Conservation (phyloP, 2,888 invertebrate species). For the Scaptomyza tumidula region DNA sequence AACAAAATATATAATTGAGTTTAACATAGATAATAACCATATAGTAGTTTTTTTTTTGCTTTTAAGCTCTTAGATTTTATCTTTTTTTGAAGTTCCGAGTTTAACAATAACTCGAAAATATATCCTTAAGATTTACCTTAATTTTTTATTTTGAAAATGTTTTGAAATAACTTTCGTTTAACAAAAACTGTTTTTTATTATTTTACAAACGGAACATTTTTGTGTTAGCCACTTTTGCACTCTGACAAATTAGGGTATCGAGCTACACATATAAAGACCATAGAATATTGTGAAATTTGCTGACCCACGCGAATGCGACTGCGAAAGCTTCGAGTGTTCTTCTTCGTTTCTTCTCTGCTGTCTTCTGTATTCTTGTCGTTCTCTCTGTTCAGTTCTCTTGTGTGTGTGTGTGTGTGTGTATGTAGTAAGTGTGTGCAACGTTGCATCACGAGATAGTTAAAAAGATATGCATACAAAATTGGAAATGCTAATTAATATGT, state of each 20-base stretch:
- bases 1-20: no score
- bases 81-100: no score
- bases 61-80: no score
- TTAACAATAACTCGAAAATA: no score
- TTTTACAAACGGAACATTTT: neutral
- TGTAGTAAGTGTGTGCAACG: conserved; percentile 63
- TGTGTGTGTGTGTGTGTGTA: neutral
- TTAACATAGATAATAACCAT: no score
- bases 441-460: conserved; percentile 76
- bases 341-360: conserved; percentile 6
- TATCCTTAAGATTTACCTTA: no score
- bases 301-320: conserved; percentile 48
- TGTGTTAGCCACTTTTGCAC: neutral
- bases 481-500: conserved; percentile 81
- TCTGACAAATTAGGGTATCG: conserved; percentile 1
- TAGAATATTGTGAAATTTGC: conserved; percentile 44
- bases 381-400: neutral
- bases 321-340: conserved; percentile 23
- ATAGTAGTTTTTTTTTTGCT: neutral
- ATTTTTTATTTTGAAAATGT: no score
- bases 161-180: no score
- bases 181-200: no score
- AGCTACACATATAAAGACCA: neutral
- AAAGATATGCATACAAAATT: conserved; percentile 78
- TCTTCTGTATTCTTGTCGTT: neutral